Evolutionary conservation across 2,113 vertebrate species (phyloP).

Genomic region (Phrynocephalus versicolor): DNA sequence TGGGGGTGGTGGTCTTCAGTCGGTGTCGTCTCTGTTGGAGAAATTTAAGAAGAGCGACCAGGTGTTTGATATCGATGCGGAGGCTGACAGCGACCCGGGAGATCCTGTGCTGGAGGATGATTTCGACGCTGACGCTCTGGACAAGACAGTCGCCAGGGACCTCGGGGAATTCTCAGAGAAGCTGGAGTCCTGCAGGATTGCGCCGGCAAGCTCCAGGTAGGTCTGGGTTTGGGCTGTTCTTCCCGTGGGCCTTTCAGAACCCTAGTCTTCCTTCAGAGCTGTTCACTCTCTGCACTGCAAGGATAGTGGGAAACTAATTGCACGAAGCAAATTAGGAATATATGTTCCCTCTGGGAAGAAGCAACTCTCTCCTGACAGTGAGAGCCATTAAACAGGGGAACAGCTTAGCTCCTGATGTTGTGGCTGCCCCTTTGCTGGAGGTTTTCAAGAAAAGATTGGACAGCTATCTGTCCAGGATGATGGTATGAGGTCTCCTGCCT

Average conservation of each 20-base stretch:
- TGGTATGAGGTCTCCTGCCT: too few relatives aligned
- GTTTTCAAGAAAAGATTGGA: too few relatives aligned
- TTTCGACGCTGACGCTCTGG: constrained; percentile 77
- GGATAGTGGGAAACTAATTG: not conserved
- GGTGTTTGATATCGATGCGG: constrained; percentile 83
- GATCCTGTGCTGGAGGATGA: constrained; percentile 67
- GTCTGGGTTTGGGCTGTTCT: not conserved
- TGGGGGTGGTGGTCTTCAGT: constrained; percentile 76
- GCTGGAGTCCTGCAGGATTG: not conserved
- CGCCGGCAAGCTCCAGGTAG: not conserved
- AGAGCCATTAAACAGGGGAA: too few relatives aligned
- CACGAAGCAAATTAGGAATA: too few relatives aligned
- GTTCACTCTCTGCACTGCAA: not conserved
- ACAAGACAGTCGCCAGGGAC: constrained; percentile 34
- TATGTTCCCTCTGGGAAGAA: too few relatives aligned
- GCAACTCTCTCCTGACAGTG: too few relatives aligned
- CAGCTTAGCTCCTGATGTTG: too few relatives aligned
- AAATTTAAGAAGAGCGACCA: constrained; percentile 87
- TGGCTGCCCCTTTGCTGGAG: too few relatives aligned
- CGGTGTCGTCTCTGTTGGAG: constrained; percentile 85
- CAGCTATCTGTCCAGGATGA: too few relatives aligned
- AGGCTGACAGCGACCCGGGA: constrained; percentile 56
- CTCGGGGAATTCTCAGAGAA: constrained; percentile 65
- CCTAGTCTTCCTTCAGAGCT: not conserved
- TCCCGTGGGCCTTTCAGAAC: too few relatives aligned